phyloP scores from a whole-genome alignment of 2,888 invertebrate genomes.

The Oxystoma pomonae region DNA sequence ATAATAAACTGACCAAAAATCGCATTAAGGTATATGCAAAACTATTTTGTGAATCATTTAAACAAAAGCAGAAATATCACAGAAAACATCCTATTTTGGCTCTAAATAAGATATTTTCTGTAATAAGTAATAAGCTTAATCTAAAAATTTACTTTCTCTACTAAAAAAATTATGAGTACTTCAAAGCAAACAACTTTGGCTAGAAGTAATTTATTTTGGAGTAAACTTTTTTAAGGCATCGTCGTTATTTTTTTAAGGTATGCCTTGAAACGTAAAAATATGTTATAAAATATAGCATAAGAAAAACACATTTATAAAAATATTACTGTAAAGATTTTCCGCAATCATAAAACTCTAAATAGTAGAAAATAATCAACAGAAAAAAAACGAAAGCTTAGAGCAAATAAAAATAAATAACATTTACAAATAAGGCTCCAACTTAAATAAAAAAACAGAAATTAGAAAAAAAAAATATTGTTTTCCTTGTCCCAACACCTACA shows the following conservation, averaged over 20 bases:
- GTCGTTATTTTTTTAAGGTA: too few species aligned
- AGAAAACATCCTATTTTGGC: not conserved
- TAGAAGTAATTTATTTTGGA: too few species aligned
- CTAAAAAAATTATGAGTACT: too few species aligned
- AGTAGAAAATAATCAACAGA: conserved; percentile 33
- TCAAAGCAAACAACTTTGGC: too few species aligned
- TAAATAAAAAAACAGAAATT: conserved; percentile 26
- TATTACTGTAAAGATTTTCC: conserved; percentile 16
- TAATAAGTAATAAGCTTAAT: too few species aligned
- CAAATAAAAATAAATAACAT: conserved; percentile 37
- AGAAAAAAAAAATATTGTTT: conserved; percentile 35
- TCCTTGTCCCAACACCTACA: conserved; percentile 42
- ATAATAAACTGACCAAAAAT: too few species aligned
- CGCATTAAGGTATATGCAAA: not conserved
- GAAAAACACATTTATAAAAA: conserved; percentile 9
- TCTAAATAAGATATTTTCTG: too few species aligned
- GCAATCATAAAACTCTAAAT: conserved; percentile 24
- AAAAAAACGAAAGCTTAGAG: conserved; percentile 31
- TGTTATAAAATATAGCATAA: conserved; percentile 12
- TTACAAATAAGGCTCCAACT: conserved; percentile 27
- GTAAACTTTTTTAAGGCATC: too few species aligned
- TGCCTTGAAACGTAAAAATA: conserved; percentile 13
- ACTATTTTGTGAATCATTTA: conserved; percentile 11
- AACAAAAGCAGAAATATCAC: conserved; percentile 7
- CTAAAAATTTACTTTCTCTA: too few species aligned